Conservation (phyloP, 2,888 invertebrate genomes). For the Anticlea derivata region DNA sequence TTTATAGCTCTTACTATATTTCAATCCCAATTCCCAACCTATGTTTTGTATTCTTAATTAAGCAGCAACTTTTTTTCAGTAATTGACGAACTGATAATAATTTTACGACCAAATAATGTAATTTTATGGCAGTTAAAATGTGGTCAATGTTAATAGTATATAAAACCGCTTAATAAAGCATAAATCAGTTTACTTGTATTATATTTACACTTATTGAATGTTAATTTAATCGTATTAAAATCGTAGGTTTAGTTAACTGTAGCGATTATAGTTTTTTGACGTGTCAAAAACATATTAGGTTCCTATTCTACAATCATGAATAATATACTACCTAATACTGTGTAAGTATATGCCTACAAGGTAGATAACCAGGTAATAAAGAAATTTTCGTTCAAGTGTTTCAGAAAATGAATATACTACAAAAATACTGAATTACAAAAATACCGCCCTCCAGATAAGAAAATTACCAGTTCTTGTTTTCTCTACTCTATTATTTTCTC, state of each 20-base stretch:
- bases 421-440: background rate
- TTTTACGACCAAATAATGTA: constrained; percentile 29
- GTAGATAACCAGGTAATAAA: no score
- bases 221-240: background rate
- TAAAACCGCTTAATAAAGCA: constrained; percentile 30
- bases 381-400: no score
- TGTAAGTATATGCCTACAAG: no score
- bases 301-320: no score
- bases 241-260: background rate
- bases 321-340: no score
- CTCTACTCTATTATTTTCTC: constrained; percentile 35
- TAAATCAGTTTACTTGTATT: constrained; percentile 29
- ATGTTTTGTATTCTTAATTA: constrained; percentile 15
- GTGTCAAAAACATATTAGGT: no score
- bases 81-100: constrained; percentile 30
- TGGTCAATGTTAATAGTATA: constrained; percentile 30
- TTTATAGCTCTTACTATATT: constrained; percentile 56
- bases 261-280: no score
- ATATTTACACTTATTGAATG: constrained; percentile 17
- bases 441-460: constrained; percentile 26
- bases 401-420: no score
- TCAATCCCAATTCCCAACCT: constrained; percentile 39
- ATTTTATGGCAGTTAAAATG: constrained; percentile 33
- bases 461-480: constrained; percentile 29
- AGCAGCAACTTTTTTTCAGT: constrained; percentile 23